Evolutionary conservation across 2,888 invertebrate genomes (phyloP).

Genomic region (Ferrisia virgata): DNA sequence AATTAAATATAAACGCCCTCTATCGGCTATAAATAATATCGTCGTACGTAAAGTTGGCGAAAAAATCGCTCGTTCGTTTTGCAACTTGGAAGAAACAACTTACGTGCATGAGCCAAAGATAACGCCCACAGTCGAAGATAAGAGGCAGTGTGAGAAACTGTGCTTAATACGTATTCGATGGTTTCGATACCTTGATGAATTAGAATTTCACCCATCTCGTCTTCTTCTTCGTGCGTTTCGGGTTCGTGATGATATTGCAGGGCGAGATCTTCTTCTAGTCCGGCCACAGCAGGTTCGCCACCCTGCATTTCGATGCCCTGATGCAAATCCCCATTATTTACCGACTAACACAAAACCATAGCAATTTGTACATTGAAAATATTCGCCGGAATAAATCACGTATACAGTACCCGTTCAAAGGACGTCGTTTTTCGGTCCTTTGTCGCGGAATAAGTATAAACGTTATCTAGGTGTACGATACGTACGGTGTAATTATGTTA

Average conservation of each 20-base stretch:
- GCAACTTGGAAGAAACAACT: slow-evolving; percentile 54
- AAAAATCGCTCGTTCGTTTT: too few species aligned
- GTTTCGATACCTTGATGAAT: slow-evolving; percentile 95
- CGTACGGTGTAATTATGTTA: background rate
- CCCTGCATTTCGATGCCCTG: slow-evolving; percentile 49
- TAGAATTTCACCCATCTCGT: slow-evolving; percentile 79
- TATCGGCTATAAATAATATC: background rate
- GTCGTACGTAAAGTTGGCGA: background rate
- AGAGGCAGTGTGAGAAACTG: slow-evolving; percentile 94
- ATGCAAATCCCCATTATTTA: slow-evolving; percentile 48
- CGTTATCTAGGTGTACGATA: background rate
- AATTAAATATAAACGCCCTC: background rate
- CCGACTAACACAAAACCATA: slow-evolving; percentile 47
- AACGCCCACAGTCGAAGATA: slow-evolving; percentile 95
- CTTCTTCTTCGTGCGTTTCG: slow-evolving; percentile 54
- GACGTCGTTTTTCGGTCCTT: too few species aligned
- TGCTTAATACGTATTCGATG: slow-evolving; percentile 93
- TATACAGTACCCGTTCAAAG: too few species aligned
- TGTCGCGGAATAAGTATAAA: too few species aligned
- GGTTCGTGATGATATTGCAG: slow-evolving; percentile 26
- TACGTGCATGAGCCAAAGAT: slow-evolving; percentile 91
- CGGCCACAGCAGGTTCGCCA: slow-evolving; percentile 24
- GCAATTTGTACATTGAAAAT: background rate
- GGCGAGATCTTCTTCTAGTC: slow-evolving; percentile 17
- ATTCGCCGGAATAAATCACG: background rate